Evolutionary conservation across 2,888 invertebrate species (phyloP).

Genomic region (Eristalis pertinax): DNA sequence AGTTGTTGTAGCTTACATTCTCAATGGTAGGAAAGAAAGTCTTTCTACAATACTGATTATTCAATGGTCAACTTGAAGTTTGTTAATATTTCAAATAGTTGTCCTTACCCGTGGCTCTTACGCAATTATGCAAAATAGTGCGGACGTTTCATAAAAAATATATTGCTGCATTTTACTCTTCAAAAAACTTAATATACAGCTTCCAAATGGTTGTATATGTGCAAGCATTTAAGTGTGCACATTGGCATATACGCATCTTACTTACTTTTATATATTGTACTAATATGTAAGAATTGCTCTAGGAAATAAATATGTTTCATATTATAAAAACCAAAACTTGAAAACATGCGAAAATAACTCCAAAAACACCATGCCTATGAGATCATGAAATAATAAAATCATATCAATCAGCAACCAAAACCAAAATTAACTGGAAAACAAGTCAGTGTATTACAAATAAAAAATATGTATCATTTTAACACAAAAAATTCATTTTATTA

Average conservation of each 20-base stretch:
- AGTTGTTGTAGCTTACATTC: too few relatives aligned
- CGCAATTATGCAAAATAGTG: too few relatives aligned
- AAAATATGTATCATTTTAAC: slow-evolving; percentile 31
- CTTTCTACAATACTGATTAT: too few relatives aligned
- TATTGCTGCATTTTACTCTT: too few relatives aligned
- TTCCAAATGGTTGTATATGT: too few relatives aligned
- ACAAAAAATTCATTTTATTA: slow-evolving; percentile 65
- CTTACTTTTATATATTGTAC: not conserved
- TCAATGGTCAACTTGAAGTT: too few relatives aligned
- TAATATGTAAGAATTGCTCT: not conserved
- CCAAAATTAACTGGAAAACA: slow-evolving; percentile 40
- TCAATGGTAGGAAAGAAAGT: too few relatives aligned
- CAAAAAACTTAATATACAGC: too few relatives aligned
- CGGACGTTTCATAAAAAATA: too few relatives aligned
- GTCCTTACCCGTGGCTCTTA: too few relatives aligned
- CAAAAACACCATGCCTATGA: slow-evolving; percentile 39
- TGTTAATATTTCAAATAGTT: too few relatives aligned
- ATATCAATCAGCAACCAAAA: slow-evolving; percentile 32
- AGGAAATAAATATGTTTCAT: not conserved
- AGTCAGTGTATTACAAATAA: slow-evolving; percentile 44
- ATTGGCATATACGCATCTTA: not conserved
- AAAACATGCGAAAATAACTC: slow-evolving; percentile 23
- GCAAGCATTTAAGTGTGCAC: too few relatives aligned
- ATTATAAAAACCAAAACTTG: slow-evolving; percentile 7
- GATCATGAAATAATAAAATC: slow-evolving; percentile 13